Conservation (phyloP, 2,113 vertebrate genomes). For the Diphyllodes magnificus region DNA sequence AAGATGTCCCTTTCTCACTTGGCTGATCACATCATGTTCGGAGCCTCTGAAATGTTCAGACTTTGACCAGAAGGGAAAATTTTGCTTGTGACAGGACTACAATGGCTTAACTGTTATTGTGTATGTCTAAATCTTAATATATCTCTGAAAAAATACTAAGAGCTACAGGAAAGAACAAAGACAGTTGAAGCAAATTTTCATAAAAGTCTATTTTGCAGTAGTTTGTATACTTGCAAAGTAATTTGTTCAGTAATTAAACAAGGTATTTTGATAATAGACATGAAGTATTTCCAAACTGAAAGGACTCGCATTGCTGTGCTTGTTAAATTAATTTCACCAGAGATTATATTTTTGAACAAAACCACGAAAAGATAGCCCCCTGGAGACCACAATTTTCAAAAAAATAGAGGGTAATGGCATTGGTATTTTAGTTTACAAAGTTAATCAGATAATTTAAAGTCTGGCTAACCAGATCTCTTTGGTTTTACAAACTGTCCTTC, state of each 20-base stretch:
- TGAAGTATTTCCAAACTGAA: background rate
- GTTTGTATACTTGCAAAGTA: background rate
- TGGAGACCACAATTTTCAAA: background rate
- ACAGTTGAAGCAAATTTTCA: background rate
- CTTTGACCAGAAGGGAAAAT: constrained; percentile 1
- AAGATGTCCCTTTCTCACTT: constrained; percentile 21
- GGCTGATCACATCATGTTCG: background rate
- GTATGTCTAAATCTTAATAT: background rate
- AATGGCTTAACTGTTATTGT: background rate
- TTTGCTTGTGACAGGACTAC: background rate
- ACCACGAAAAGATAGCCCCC: background rate
- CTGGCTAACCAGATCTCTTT: background rate
- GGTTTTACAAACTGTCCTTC: background rate
- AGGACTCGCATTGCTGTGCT: background rate
- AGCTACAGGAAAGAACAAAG: background rate
- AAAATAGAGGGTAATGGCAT: background rate
- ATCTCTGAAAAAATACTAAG: background rate
- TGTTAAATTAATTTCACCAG: background rate
- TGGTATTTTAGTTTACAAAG: background rate
- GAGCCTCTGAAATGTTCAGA: background rate
- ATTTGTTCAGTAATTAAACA: background rate
- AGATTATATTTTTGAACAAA: background rate
- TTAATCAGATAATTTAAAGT: background rate
- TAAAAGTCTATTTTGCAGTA: background rate
- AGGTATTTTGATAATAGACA: background rate